These are phyloP conservation scores for Poecile atricapillus DNA, from an alignment of 2,113 vertebrate genomes.

Conservation along the genomic window DNA sequence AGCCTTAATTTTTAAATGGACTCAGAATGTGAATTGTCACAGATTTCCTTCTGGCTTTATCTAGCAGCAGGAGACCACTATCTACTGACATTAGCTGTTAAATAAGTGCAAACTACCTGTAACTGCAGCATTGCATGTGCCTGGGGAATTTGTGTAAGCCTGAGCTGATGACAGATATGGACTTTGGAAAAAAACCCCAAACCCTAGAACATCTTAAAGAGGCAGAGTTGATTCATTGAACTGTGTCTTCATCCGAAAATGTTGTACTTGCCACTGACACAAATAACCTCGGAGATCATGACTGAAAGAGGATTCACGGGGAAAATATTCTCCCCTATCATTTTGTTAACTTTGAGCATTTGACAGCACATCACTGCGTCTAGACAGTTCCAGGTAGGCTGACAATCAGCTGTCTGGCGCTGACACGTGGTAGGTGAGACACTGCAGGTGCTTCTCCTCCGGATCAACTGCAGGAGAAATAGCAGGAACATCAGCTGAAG, in stretches of 20 bases:
- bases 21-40: neutral
- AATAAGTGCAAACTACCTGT: constrained; percentile 39
- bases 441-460: neutral
- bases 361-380: constrained; percentile 7
- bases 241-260: neutral
- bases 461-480: neutral
- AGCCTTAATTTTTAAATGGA: neutral
- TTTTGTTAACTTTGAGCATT: neutral
- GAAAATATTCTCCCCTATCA: constrained; percentile 9
- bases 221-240: neutral
- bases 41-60: neutral
- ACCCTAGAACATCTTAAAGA: neutral
- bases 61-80: neutral
- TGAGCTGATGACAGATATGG: neutral
- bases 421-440: neutral
- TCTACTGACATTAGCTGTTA: neutral
- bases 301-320: neutral
- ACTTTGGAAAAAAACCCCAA: neutral
- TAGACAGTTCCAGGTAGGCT: constrained; percentile 29
- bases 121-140: neutral
- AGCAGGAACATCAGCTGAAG: neutral
- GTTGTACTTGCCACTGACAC: neutral
- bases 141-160: neutral
- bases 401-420: constrained; percentile 39
- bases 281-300: neutral